Base-by-base conservation (phyloP, 2,888 invertebrate species). In the Chymomyza amoena region DNA sequence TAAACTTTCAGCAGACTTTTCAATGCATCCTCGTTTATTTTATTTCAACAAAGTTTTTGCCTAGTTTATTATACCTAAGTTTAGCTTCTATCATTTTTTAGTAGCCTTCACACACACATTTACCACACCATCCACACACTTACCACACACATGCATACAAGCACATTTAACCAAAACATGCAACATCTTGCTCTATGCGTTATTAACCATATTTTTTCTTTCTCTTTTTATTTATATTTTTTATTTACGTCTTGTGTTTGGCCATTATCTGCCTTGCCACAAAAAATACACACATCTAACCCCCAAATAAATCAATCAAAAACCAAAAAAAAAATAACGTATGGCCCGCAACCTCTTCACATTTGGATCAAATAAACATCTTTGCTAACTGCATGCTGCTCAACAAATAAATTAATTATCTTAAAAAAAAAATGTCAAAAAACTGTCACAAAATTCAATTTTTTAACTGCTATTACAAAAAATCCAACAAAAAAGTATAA, bases 301-400 rank as follows among this genome's bases (percentile, higher is more conserved):
- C 20, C 59, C 50, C 25, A 25, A 25, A 25, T 25, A 25, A 25
- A 25, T 25, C 3, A 59, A 59, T 4, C 7, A 32, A 32, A 32
- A 6, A 32, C n/a, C n/a, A 15, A 64, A 45, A 57, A 10, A 50
- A 57, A 45, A 65, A 25, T n/a, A 10, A 20, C 61, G 51, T 50
- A 45, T 57, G 56, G 56, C 39, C 56, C 51, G 50, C 61, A 56
- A 60, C n/a, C 15, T 6, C 32, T 10, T 13, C 32, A 60, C 18
- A 54, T 54, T 54, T 54, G 54, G 54, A 57, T 54, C 16, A 57
- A 18, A 57, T 15, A 18, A 9, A 25, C 25, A 57, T 65, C 59
- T 57, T 54, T 61, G n/a, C 39, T 61, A 61, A 54, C 60, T 66
- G 74, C 76, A 75, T 76, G 74, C 64, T 45, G 64, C 36, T 60